Base-by-base conservation (phyloP, 2,797 vertebrate species). In the Acanthurus lineatus region DNA sequence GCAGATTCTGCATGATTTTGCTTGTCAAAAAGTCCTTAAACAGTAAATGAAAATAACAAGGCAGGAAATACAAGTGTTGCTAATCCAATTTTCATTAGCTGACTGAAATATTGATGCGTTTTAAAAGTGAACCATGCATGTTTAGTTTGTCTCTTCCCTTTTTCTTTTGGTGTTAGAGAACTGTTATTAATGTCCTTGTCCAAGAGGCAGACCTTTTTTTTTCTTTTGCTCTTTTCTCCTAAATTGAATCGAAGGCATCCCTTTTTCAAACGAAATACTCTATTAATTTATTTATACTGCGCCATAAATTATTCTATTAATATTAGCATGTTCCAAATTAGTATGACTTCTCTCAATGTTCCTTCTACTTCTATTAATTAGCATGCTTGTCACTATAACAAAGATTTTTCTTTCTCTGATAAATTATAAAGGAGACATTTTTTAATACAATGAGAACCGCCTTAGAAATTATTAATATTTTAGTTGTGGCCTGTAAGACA, bases 281-380 rank as follows among this genome's bases (percentile, higher is more conserved):
- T 93, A 92, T 93, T 96, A 92, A 95, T 96, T 95, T 96, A 96
- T 96, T 96, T 94, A 95, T 95, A 95, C 93, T 91, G 85, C 20
- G 60, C 86, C 91, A 95, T 96, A 93, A 95, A 96, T 96, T 95
- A 96, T 96, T 96, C 95, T 95, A 95, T 96, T 95, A 96, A 95
- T 95, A 95, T 95, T 95, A 94, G 94, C 93, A 94, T 88, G 94
- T 91, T 94, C 92, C 93, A 95, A 94, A 95, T 95, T 94, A 95
- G 91, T 90, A 93, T 89, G 90, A 93, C 90, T 92, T 93, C 92
- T 93, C 92, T 91, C 90, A 84, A 78, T 93, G 89, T 93, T 93
- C 91, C 79, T 92, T 93, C 90, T 88, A 84, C 91, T 94, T 93
- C 93, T 92, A 93, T 93, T 94, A 94, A 96, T 96, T 95, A 95